Evolutionary conservation across 2,113 vertebrate species (phyloP), one percentile per base, ranked within the genome.

Genomic region (Sardina pilchardus): DNA sequence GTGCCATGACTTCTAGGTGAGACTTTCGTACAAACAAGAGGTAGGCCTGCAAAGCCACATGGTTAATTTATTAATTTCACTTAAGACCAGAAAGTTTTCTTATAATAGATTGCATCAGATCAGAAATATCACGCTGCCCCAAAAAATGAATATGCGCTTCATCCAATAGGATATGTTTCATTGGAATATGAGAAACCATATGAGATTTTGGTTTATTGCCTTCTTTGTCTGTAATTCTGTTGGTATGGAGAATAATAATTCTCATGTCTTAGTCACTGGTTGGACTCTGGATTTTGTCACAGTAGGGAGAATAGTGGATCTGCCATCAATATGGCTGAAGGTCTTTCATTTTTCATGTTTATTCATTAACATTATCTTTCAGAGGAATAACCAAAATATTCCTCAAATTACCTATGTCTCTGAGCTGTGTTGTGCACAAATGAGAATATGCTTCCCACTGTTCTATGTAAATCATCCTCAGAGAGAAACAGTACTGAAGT

Each of bases 381-480:
- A 36, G 30, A 75, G 67, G 67, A 75, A 34, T 75, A 75, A 75
- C 67, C 67, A 30, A 75, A 75, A 34, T 36, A 12, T 12, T 71
- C 9, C 63, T 34, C n/a, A 71, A 71, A 71, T 71, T 30, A 75
- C 67, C 16, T 36, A 36, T 75, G 67, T 75, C 67, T 75, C 4
- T 16, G 30, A 75, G 67, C 34, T 75, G 30, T 17, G 30, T 75
- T 75, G 30, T 36, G 34, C 67, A 75, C 67, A 75, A 75, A 75
- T 36, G 67, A 17, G 67, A 75, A 75, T 75, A 30, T 36, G 67
- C 67, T 75, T 75, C 67, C 67, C 14, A 36, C 67, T 75, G 67
- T 75, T 75, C 30, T 75, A 75, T 75, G 67, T 75, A 75, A 75
- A 75, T 75, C 67, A 75, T 34, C 67, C 67, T 75, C 34, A 75